These are phyloP conservation scores for Tor tambroides DNA, from an alignment of 2,113 vertebrate species.

Conservation along the genomic window DNA sequence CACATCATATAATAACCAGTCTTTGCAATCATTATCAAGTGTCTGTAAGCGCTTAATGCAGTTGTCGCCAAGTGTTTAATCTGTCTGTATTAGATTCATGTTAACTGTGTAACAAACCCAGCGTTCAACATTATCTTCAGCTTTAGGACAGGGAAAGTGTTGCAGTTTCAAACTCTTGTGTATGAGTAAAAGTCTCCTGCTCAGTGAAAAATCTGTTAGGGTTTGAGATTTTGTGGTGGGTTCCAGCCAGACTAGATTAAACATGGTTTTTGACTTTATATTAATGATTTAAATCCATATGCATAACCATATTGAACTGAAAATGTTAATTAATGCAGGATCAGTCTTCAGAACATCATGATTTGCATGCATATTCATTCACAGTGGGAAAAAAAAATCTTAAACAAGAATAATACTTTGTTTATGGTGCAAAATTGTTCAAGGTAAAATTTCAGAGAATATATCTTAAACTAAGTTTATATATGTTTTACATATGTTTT, in stretches of 20 bases:
- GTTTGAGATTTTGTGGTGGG: neutral
- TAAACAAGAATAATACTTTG: neutral
- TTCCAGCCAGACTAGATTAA: neutral
- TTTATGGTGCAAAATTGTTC: neutral
- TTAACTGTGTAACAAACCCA: neutral
- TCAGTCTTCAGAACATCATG: neutral
- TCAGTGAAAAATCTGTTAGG: neutral
- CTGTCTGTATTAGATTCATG: neutral
- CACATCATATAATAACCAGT: conserved; percentile 9
- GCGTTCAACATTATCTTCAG: neutral
- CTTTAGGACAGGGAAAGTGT: neutral
- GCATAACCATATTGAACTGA: neutral
- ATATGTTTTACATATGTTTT: neutral
- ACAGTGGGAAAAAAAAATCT: neutral
- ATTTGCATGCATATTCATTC: neutral
- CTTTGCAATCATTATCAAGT: conserved; percentile 8
- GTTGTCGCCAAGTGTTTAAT: neutral
- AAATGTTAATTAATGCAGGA: neutral
- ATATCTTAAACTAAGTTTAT: neutral
- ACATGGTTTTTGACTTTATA: neutral
- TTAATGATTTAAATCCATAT: neutral
- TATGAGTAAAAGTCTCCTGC: neutral
- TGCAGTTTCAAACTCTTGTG: neutral
- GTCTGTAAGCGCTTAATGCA: conserved; percentile 31
- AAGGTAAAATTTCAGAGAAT: neutral